A percentile compares a stretch with the other conserved stretches of the same genome.
These are phyloP conservation scores for Lasioglossum calceatum DNA, from an alignment of 2,888 invertebrate genomes.

Conservation along the genomic window DNA sequence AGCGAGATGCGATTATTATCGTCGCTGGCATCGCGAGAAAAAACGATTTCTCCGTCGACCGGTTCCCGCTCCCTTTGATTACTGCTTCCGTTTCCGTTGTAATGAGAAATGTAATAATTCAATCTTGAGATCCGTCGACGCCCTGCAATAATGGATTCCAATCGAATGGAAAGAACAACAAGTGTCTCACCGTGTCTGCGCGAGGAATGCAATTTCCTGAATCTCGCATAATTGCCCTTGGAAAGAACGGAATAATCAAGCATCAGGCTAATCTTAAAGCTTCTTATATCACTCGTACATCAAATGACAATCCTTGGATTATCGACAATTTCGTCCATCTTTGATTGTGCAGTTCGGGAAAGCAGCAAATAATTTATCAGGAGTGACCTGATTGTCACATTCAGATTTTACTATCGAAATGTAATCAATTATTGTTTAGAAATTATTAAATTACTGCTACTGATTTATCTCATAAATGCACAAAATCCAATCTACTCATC, in stretches of 20 bases:
- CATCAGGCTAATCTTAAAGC: neutral
- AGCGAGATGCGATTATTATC: slow-evolving; percentile 34
- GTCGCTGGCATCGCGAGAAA: neutral
- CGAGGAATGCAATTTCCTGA: neutral
- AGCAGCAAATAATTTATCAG: neutral
- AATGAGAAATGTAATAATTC: slow-evolving; percentile 30
- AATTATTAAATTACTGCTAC: too few relatives aligned
- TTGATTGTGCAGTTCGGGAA: neutral
- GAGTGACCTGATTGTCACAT: neutral
- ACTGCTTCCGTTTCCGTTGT: neutral
- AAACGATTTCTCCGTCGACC: slow-evolving; percentile 16
- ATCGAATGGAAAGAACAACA: neutral
- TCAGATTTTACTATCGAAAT: neutral
- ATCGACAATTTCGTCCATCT: neutral
- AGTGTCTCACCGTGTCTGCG: neutral
- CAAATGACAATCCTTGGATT: neutral
- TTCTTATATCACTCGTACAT: neutral
- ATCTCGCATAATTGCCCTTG: slow-evolving; percentile 6
- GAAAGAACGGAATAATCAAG: neutral
- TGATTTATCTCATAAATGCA: too few relatives aligned
- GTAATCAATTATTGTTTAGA: too few relatives aligned
- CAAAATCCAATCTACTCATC: too few relatives aligned
- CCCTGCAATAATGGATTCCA: neutral
- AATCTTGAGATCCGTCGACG: neutral
- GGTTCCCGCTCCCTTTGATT: neutral